These are phyloP conservation scores for Lepidonotus clava DNA, from an alignment of 2,888 invertebrate genomes.

Conservation along the genomic window DNA sequence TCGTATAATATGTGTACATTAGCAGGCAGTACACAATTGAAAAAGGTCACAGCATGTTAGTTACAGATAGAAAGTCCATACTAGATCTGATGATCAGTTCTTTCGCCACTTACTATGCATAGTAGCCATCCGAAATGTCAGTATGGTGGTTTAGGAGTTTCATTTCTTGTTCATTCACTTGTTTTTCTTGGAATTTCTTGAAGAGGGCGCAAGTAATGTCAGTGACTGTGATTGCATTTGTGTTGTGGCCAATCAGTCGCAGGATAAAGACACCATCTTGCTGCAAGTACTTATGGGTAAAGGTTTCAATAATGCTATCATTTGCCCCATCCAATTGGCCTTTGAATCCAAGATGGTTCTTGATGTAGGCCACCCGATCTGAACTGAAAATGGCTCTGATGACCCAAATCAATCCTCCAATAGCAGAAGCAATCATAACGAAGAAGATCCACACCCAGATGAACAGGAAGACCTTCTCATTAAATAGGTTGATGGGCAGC, in stretches of 20 bases:
- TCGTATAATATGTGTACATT: no score
- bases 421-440: background rate
- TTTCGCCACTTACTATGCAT: no score
- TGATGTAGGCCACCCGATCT: constrained; percentile 19
- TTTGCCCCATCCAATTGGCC: background rate
- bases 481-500: constrained; percentile 68
- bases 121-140: no score
- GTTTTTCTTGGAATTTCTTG: background rate
- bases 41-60: no score
- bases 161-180: background rate
- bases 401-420: background rate
- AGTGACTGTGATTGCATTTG: constrained; percentile 37
- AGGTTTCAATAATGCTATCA: background rate
- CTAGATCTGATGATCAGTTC: no score
- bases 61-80: no score
- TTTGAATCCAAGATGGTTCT: constrained; percentile 10
- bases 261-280: constrained; percentile 54
- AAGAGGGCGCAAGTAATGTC: constrained; percentile 25
- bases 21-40: no score
- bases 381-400: background rate
- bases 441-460: constrained; percentile 48
- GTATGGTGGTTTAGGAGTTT: background rate
- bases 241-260: constrained; percentile 48
- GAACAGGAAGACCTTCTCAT: constrained; percentile 65
- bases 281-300: constrained; percentile 43